Evolutionary conservation across 2,113 vertebrate genomes (phyloP), one percentile per base, ranked within the genome.

Genomic region (Elaphurus davidianus): DNA sequence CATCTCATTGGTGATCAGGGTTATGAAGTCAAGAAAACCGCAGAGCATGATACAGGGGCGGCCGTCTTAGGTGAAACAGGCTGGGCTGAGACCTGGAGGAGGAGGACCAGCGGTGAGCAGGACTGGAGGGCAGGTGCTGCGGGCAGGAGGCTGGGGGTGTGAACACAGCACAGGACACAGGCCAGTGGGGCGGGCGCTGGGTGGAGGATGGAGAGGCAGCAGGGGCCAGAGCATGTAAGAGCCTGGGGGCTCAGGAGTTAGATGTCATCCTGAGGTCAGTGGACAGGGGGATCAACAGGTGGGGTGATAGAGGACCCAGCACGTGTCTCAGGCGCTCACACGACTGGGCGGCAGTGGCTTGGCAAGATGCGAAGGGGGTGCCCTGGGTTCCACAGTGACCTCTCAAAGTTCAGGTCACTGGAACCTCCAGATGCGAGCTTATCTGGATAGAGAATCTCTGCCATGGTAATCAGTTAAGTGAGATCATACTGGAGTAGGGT

Each of bases 171-270:
- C 19, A 45, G 27, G n/a, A 25, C 2, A 12, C 15, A 43, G 64
- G 40, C 17, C n/a, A 1, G 8, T 0, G 2, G 0, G 0, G 7
- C 23, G 21, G 50, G 54, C 0, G 0, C 3, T 11, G 15, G 0
- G 40, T 2, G 17, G 87, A 90, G 27, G 14, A 3, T 40, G 19
- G 23, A 83, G 74, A 47, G 52, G 5, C 45, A 54, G 21, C 13
- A 13, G 15, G 14, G 43, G 40, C 36, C 59, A 25, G 40, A 16
- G 28, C 10, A 4, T 30, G 1, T 4, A 14, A 21, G 43, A 15
- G 21, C 27, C 36, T 21, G 13, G 87, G 45, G 15, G 23, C 8
- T 55, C 50, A 1, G 19, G 11, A 13, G 14, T 8, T 62, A 36
- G n/a, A 16, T 28, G 15, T n/a, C 17, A 47, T 54, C 33, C 79